Evolutionary conservation across 2,888 invertebrate genomes (phyloP).

Genomic region (Falcaria lacertinaria): DNA sequence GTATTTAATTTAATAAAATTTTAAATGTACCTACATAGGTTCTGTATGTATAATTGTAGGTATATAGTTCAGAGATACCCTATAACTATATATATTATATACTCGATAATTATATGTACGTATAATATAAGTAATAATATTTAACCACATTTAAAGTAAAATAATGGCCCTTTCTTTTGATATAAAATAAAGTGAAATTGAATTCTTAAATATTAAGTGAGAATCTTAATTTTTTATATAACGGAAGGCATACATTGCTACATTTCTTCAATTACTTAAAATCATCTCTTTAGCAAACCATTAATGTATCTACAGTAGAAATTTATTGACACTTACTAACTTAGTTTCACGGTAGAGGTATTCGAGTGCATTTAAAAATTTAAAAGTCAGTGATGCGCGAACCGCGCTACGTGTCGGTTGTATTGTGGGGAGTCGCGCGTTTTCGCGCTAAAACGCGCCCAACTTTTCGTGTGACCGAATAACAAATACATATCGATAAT

Average conservation of each 20-base stretch:
- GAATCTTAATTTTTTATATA: too few relatives aligned
- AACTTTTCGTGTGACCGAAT: constrained; percentile 37
- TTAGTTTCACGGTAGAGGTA: constrained; percentile 3
- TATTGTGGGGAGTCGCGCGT: constrained; percentile 24
- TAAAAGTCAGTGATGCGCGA: constrained; percentile 58
- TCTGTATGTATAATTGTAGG: too few relatives aligned
- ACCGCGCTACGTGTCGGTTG: constrained; percentile 40
- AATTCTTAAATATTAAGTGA: too few relatives aligned
- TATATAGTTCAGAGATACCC: too few relatives aligned
- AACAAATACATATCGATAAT: constrained; percentile 19
- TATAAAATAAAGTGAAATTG: too few relatives aligned
- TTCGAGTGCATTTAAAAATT: constrained; percentile 22
- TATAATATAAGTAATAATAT: too few relatives aligned
- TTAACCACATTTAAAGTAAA: too few relatives aligned
- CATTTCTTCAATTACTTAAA: neutral
- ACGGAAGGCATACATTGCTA: constrained; percentile 8
- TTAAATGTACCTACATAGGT: too few relatives aligned
- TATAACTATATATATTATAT: too few relatives aligned
- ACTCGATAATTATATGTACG: too few relatives aligned
- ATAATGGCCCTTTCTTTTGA: too few relatives aligned
- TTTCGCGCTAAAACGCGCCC: constrained; percentile 53
- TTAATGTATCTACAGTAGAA: constrained; percentile 12
- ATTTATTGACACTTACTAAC: constrained; percentile 8
- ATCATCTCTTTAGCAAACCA: neutral
- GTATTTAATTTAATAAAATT: too few relatives aligned